Base-by-base conservation (phyloP, 2,888 invertebrate species). In the Rhyacophila evoluta region DNA sequence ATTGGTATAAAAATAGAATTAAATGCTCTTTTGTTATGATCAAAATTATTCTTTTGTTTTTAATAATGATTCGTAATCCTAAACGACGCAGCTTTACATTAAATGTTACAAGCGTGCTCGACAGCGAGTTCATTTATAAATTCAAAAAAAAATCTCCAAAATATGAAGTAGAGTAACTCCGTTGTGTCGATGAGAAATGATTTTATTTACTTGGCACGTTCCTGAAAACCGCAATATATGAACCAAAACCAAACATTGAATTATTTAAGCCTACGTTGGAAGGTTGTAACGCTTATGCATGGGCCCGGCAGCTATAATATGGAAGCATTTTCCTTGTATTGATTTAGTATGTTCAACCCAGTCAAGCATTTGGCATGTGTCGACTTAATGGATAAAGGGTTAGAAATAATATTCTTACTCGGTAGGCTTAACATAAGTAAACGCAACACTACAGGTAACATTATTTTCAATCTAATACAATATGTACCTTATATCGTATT, bases 331-430 rank as follows among this genome's bases (percentile, higher is more conserved):
- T 55, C 55, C 55, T 6, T 55, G 55, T 55, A 55, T 55, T 55
- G 55, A 55, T 55, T 55, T 55, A 55, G 55, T 55, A 55, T 55
- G 55, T 55, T 55, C 55, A 19, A 55, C 55, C 55, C 55, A 55
- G 55, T 55, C 55, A 8, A 55, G 55, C 55, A 55, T 55, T 55
- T 55, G 55, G 55, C 55, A 55, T 55, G 55, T 55, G 55, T 55
- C 55, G 55, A 55, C 55, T 55, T 55, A 55, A 55, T 55, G 55
- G 55, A 55, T 55, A 55, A 55, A 55, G 55, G 55, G 55, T 55
- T 19, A 19, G 55, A 55, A 55, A 55, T 55, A 55, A 55, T 55
- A 55, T 55, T 55, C 15, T 19, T 15, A 55, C 55, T 55, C 19
- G 55, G 19, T 19, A 55, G 55, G 19, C 55, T 55, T 25, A 15